These are phyloP conservation scores for Drosophila emarginata DNA, from an alignment of 2,888 invertebrate genomes.

Conservation along the genomic window DNA sequence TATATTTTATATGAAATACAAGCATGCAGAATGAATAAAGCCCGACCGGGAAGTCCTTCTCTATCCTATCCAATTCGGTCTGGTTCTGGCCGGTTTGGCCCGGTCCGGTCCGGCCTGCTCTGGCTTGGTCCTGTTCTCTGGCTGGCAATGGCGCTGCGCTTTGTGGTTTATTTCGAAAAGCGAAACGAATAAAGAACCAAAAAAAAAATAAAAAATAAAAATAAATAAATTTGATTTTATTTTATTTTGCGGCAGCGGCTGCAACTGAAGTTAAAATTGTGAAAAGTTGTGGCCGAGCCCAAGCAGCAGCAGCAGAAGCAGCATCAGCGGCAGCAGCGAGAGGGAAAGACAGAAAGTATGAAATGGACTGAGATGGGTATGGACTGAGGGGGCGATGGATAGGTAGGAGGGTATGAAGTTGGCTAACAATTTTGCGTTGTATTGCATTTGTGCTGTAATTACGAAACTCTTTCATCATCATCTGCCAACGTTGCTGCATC, in stretches of 20 bases:
- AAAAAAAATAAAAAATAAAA: constrained; percentile 20
- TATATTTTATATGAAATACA: constrained; percentile 1
- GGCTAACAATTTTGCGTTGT: constrained; percentile 47
- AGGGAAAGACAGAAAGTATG: neutral
- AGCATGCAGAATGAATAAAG: constrained; percentile 36
- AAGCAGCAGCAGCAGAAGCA: constrained; percentile 7
- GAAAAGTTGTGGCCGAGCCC: constrained; percentile 51
- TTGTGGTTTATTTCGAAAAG: constrained; percentile 65
- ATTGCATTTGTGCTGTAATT: constrained; percentile 60
- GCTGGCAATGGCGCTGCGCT: constrained; percentile 43
- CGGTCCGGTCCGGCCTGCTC: neutral
- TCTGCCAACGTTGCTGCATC: constrained; percentile 50
- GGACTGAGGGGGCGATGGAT: too few species aligned
- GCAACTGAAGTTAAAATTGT: constrained; percentile 71
- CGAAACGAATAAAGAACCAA: constrained; percentile 5
- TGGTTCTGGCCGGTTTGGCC: neutral
- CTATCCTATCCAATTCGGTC: neutral
- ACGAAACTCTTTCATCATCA: constrained; percentile 64
- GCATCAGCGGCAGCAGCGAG: too few species aligned
- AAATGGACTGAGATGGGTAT: neutral
- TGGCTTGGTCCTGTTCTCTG: constrained; percentile 28
- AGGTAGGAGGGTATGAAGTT: constrained; percentile 15
- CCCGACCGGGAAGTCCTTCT: neutral
- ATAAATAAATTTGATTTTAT: constrained; percentile 65
- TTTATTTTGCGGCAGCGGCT: constrained; percentile 35